A percentile compares a stretch with the other conserved stretches of the same genome.
Conservation (phyloP, 2,888 invertebrate genomes). For the Rhimphoctona megacephalus region DNA sequence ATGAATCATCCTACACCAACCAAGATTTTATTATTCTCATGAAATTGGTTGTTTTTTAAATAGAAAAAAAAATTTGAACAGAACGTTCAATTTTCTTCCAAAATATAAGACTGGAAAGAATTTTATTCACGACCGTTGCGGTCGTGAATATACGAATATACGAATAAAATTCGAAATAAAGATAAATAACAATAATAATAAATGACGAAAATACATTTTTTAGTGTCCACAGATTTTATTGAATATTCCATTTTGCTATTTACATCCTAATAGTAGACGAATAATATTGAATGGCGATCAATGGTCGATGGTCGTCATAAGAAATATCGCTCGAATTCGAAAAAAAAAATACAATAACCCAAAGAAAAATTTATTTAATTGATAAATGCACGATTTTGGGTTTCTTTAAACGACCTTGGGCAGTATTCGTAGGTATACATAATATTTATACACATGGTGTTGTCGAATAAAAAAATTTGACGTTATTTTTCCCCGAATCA, state of each 20-base stretch:
- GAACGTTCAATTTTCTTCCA: too few relatives aligned
- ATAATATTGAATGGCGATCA: slow-evolving; percentile 79
- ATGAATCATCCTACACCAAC: too few relatives aligned
- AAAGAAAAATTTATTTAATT: background rate
- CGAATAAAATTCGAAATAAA: background rate
- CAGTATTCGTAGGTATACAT: slow-evolving; percentile 76
- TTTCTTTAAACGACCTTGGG: slow-evolving; percentile 77
- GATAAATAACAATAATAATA: slow-evolving; percentile 6
- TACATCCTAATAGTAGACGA: slow-evolving; percentile 80
- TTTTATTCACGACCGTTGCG: too few relatives aligned
- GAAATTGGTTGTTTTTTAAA: too few relatives aligned
- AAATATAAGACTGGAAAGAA: too few relatives aligned
- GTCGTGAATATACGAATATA: too few relatives aligned
- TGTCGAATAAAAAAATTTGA: slow-evolving; percentile 73
- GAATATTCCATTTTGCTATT: slow-evolving; percentile 76
- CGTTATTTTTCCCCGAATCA: slow-evolving; percentile 47
- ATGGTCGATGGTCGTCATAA: slow-evolving; percentile 79
- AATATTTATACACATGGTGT: slow-evolving; percentile 76
- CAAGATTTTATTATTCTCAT: too few relatives aligned
- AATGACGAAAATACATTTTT: slow-evolving; percentile 18
- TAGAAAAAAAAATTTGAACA: too few relatives aligned
- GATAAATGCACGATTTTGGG: background rate
- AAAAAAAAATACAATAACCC: background rate
- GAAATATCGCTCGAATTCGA: slow-evolving; percentile 62
- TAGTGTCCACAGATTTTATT: slow-evolving; percentile 74